Conservation (phyloP, 1,140 invertebrate genomes). For the Wasmannia auropunctata region DNA sequence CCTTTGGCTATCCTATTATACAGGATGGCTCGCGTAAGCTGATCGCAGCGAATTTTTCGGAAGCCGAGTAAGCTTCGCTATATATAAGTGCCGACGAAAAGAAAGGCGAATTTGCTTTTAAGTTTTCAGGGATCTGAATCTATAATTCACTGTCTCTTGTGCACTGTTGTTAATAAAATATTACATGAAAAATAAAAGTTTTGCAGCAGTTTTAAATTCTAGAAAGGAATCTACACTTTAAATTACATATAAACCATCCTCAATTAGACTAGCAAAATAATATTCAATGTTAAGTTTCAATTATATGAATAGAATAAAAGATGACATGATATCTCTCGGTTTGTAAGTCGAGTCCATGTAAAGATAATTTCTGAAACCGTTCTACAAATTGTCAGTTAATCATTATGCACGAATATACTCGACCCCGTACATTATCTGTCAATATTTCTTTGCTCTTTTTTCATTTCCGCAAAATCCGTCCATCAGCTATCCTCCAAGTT, state of each 20-base stretch:
- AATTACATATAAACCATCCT: neutral
- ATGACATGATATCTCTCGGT: neutral
- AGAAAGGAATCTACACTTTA: neutral
- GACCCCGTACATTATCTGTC: conserved; percentile 4
- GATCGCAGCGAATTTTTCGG: conserved; percentile 8
- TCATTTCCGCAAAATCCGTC: conserved; percentile 31
- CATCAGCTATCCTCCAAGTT: neutral
- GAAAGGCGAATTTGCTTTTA: neutral
- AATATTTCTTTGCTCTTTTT: neutral
- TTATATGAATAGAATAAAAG: neutral
- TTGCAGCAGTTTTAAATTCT: neutral
- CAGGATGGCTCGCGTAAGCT: conserved; percentile 3
- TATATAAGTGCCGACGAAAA: neutral
- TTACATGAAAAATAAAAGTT: neutral
- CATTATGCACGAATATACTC: neutral
- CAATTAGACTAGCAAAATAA: neutral
- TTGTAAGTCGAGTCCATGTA: neutral
- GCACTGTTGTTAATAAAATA: neutral
- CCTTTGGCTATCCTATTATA: conserved; percentile 30
- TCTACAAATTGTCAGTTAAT: neutral
- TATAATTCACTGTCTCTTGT: neutral
- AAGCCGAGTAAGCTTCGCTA: neutral
- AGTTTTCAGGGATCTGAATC: neutral
- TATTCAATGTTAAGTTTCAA: neutral
- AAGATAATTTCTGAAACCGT: neutral